Evolutionary conservation across 2,113 vertebrate species (phyloP).

Genomic region (Hepsetus odoe): DNA sequence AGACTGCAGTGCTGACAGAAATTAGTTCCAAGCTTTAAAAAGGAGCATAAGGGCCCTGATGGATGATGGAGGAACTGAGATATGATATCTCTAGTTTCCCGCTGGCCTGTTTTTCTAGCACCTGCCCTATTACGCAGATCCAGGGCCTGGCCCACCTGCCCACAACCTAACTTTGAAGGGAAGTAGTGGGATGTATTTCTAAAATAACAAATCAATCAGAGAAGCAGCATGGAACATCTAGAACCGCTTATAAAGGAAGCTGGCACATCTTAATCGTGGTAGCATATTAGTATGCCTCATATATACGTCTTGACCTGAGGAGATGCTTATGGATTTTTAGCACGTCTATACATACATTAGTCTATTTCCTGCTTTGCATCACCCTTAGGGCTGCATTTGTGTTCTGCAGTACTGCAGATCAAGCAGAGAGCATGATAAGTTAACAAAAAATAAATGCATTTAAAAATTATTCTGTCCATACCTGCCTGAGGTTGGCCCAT

Average conservation of each 20-base stretch:
- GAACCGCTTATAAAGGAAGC: not conserved
- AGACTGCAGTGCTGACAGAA: not conserved
- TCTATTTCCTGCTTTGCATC: not conserved
- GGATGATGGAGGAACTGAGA: constrained; percentile 1
- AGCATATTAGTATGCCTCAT: not conserved
- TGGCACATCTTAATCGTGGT: not conserved
- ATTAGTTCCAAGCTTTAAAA: not conserved
- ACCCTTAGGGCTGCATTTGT: not conserved
- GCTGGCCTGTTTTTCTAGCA: not conserved
- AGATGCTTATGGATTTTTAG: constrained; percentile 3
- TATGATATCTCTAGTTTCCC: not conserved
- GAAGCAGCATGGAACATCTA: not conserved
- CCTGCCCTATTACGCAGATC: not conserved
- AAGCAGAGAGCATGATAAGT: not conserved
- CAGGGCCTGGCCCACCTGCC: not conserved
- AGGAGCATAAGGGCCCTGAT: constrained; percentile 8
- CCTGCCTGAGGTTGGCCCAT: not conserved
- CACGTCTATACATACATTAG: constrained; percentile 21
- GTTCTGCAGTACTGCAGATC: not conserved
- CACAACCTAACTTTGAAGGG: not conserved
- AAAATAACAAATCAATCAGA: not conserved
- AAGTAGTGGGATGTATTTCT: not conserved
- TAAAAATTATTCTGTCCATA: not conserved
- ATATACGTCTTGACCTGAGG: not conserved
- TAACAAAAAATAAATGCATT: not conserved